Percentiles rank a stretch among this genome's conserved stretches.
Conservation (phyloP, 2,888 invertebrate species). For the Trisateles emortualis region DNA sequence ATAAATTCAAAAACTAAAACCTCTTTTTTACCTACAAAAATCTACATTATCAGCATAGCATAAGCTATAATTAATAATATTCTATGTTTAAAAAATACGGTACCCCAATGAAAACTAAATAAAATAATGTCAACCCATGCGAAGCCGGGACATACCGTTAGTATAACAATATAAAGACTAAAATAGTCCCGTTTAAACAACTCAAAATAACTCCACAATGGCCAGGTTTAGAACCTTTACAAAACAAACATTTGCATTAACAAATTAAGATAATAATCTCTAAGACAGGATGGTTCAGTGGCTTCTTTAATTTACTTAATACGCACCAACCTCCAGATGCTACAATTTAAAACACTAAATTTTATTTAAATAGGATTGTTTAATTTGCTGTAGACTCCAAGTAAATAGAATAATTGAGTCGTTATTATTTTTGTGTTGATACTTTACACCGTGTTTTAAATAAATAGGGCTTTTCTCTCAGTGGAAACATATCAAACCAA, state of each 20-base stretch:
- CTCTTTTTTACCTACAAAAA: no score
- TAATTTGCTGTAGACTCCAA: background rate
- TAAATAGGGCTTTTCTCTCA: no score
- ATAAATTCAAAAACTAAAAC: no score
- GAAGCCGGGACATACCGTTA: no score
- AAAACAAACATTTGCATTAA: conserved; percentile 41
- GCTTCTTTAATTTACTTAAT: conserved; percentile 46
- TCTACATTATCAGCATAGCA: no score
- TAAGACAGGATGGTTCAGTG: conserved; percentile 16
- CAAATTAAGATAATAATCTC: conserved; percentile 45
- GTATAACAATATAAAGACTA: conserved; percentile 10
- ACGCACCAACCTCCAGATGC: conserved; percentile 31
- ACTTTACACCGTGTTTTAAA: background rate
- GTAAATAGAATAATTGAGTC: background rate
- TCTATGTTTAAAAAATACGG: no score
- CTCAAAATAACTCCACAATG: conserved; percentile 31
- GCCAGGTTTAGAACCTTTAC: conserved; percentile 23
- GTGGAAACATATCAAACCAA: no score
- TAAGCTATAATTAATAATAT: background rate
- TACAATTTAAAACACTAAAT: conserved; percentile 8
- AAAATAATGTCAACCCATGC: no score
- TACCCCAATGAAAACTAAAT: no score
- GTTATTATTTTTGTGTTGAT: background rate
- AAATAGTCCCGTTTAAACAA: conserved; percentile 32
- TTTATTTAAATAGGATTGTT: conserved; percentile 1